These are phyloP conservation scores for Lymantria dispar DNA, from an alignment of 2,888 invertebrate genomes.

Conservation along the genomic window DNA sequence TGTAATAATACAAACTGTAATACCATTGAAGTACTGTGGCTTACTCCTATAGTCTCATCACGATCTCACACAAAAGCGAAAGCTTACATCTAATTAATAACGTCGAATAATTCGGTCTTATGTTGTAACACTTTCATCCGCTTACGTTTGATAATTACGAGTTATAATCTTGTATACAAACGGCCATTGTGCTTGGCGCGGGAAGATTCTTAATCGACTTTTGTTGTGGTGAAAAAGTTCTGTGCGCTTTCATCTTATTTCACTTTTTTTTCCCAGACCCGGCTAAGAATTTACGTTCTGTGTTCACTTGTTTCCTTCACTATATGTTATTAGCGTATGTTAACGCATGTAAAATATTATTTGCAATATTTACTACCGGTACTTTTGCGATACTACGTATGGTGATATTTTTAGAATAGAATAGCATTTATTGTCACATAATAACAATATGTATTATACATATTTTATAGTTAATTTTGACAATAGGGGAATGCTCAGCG, in stretches of 20 bases:
- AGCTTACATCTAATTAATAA: conserved; percentile 57
- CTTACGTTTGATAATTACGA: conserved; percentile 38
- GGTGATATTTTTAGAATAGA: background rate
- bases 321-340: no score
- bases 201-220: conserved; percentile 33
- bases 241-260: conserved; percentile 56
- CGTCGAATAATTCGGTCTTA: conserved; percentile 46
- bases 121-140: conserved; percentile 63
- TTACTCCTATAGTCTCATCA: conserved; percentile 37
- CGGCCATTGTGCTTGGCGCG: conserved; percentile 27
- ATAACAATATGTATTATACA: no score
- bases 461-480: no score
- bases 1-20: conserved; percentile 12
- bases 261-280: conserved; percentile 46
- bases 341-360: no score
- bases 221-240: conserved; percentile 33
- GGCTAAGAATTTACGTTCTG: conserved; percentile 20
- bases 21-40: conserved; percentile 20
- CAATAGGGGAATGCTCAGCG: no score
- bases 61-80: conserved; percentile 50
- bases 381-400: background rate
- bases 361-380: no score
- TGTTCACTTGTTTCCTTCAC: conserved; percentile 3
- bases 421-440: no score
- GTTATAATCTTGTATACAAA: conserved; percentile 30